Evolutionary conservation across 37 sponge, comb jelly and placozoan genomes (phyloP), one percentile per base, ranked within the genome.

Genomic region (Oopsacas minuta): DNA sequence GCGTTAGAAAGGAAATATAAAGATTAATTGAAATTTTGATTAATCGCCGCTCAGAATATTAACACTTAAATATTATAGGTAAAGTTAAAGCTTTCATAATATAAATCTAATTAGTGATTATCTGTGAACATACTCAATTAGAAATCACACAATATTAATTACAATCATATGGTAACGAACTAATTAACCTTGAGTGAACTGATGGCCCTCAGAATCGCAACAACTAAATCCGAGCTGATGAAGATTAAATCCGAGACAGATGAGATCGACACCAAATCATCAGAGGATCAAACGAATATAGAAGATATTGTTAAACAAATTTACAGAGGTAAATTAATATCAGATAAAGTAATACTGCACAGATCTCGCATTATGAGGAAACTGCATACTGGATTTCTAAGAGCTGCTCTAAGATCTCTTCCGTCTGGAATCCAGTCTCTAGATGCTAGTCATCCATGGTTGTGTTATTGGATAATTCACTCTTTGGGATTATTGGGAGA

Each of bases 381-480:
- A 87, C 38, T 82, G 5, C 75, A 61, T 34, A 61, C 75, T 10
- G 75, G 75, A 61, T 88, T 82, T 53, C 30, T 88, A 7, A 20
- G 52, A 38, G 75, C 75, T 23, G 82, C 84, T 35, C 38, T 88
- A 34, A 35, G 25, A 28, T 20, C 20, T 39, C 87, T 84, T 0
- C 85, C 86, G 37, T 25, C 38, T 34, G 82, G 69, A 25, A 88
- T 87, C 51, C 81, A 95, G 83, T 95, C 89, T 52, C 86, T 98
- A 53, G 99, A 98, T 85, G 99, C 99, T 22, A 98, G 99, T 83
- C 89, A 90, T 3, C 95, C 99, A 0, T 98, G 99, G 99, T 85
- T 98, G 0, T 91, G 91, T 37, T 98, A 95, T 86, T 98, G 99
- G 99, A 92, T 94, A 0, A 36, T 93, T 22, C 99, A 98, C 52